Percentiles rank a stretch among this genome's conserved stretches.
Evolutionary conservation across 2,113 vertebrate species (phyloP).

Genomic region (Ameiurus melas): DNA sequence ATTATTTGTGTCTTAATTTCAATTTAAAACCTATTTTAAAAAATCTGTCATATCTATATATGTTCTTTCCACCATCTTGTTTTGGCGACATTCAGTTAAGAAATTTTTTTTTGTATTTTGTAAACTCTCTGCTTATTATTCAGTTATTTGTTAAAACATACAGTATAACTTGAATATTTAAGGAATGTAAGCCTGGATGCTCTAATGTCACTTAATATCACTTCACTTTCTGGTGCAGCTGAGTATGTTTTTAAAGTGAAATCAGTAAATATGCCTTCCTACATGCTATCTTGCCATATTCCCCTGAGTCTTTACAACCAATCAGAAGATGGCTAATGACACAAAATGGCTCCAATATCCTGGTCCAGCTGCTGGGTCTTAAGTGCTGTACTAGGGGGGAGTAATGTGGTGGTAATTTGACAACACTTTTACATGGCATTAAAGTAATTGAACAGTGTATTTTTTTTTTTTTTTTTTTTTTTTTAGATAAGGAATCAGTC

Average conservation of each 20-base stretch:
- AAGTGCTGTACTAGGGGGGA: slow-evolving; percentile 73
- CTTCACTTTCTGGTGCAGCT: neutral
- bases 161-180: neutral
- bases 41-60: neutral
- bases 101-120: neutral
- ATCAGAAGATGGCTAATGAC: slow-evolving; percentile 80
- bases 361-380: slow-evolving; percentile 73
- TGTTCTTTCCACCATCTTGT: neutral
- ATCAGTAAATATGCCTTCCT: slow-evolving; percentile 45
- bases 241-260: slow-evolving; percentile 14
- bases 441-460: slow-evolving; percentile 84
- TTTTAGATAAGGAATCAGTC: slow-evolving; percentile 82
- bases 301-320: slow-evolving; percentile 75
- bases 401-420: slow-evolving; percentile 84
- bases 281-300: slow-evolving; percentile 70
- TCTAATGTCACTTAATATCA: neutral
- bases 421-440: slow-evolving; percentile 76
- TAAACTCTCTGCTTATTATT: neutral
- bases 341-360: slow-evolving; percentile 80
- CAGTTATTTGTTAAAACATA: neutral
- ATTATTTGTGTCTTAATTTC: neutral
- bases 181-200: neutral
- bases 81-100: neutral
- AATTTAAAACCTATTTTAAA: neutral
- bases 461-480: slow-evolving; percentile 69